A percentile compares a stretch with the other conserved stretches of the same genome.
Conservation (phyloP, 30 jellyfish, hydroid and myxozoan species). For the Chrysaora quinquecirrha region DNA sequence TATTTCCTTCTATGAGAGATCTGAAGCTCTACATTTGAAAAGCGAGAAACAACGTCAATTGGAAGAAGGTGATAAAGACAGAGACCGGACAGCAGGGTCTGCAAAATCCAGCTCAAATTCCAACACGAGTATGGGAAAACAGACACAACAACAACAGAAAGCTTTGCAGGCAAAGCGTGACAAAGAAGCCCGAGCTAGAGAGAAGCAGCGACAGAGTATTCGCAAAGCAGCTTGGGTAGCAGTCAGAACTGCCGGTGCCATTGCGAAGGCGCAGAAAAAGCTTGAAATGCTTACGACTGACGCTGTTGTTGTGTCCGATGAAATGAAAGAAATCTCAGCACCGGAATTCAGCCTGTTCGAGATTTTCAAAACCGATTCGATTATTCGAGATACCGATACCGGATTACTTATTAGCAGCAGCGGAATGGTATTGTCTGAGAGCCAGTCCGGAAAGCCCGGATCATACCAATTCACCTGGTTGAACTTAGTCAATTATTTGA, state of each 20-base stretch:
- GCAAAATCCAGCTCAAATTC: constrained; percentile 51
- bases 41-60: constrained; percentile 47
- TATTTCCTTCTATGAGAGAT: constrained; percentile 20
- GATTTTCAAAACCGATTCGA: constrained; percentile 41
- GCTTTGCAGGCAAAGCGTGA: constrained; percentile 61
- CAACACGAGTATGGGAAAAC: constrained; percentile 5
- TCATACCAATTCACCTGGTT: constrained; percentile 67
- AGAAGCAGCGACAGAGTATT: constrained; percentile 55
- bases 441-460: constrained; percentile 44
- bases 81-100: constrained; percentile 20
- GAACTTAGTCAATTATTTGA: constrained; percentile 61
- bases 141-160: constrained; percentile 51
- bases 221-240: constrained; percentile 86
- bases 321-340: constrained; percentile 17
- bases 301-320: constrained; percentile 39
- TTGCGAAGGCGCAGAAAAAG: constrained; percentile 81
- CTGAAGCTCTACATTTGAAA: constrained; percentile 29
- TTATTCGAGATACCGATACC: constrained; percentile 20
- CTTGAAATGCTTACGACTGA: constrained; percentile 59
- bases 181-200: constrained; percentile 61
- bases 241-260: constrained; percentile 81
- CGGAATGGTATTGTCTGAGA: constrained; percentile 41
- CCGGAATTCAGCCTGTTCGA: constrained; percentile 54
- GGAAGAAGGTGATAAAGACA: constrained; percentile 48
- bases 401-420: constrained; percentile 10